Base-by-base conservation (phyloP, 2,113 vertebrate genomes). In the Leucosticte australis region DNA sequence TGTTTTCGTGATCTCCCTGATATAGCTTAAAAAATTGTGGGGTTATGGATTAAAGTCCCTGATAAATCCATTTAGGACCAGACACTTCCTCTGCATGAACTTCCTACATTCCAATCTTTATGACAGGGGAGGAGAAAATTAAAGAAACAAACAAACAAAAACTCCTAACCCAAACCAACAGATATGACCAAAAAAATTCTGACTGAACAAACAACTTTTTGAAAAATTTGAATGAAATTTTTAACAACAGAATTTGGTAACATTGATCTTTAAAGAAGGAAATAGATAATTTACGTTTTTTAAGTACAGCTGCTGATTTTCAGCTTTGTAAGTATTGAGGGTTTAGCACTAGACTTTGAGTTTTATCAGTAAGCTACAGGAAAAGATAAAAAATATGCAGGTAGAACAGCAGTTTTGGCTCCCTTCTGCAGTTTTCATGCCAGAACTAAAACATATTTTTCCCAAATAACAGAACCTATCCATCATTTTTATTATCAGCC, bases 401-500 rank as follows among this genome's bases (percentile, higher is more conserved):
- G 80, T 84, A 95, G 28, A 83, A 49, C 14, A 79, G 77, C 63
- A 78, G 9, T 68, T 81, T 23, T 90, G 85, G 83, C 76, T 93
- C 42, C n/a, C 18, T 59, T 83, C 35, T 64, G 47, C 44, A 64
- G 37, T 65, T 89, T 89, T 89, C 46, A 62, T 50, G 80, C 79
- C 93, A 96, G 60, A 90, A 84, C 26, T 53, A 84, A 90, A 94
- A 52, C 47, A 68, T 31, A 49, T 91, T 96, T 73, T 75, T 83
- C 76, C 70, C 39, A 46, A 90, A 88, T 59, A 96, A 85, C 44
- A 94, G 64, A 75, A 84, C 68, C 64, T 90, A 88, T 95, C 71
- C 90, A 95, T 93, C 90, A 86, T 81, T 86, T 94, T 90, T 91
- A 87, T 88, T 93, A 95, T 92, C 85, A 89, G 69, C 41, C 69